These are phyloP conservation scores for Paelopatides confundens DNA, from an alignment of 53 echinoderm and acorn worm genomes.

Conservation along the genomic window DNA sequence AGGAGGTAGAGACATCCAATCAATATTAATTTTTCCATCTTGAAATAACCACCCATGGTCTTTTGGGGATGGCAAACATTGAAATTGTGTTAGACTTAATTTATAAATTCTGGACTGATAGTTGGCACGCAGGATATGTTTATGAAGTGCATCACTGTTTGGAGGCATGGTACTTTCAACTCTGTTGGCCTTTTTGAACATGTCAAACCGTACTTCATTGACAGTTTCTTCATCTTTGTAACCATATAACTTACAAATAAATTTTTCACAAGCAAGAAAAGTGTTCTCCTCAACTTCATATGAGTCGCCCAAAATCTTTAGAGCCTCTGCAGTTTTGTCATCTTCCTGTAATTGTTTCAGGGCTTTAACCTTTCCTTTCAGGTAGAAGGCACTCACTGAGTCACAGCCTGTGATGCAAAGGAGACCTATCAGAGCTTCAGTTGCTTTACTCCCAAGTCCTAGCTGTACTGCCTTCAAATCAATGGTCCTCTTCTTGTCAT, in stretches of 20 bases:
- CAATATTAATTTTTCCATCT: conserved; percentile 52
- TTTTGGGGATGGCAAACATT: neutral
- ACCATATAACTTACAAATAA: neutral
- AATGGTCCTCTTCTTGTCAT: conserved; percentile 56
- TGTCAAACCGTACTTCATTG: neutral
- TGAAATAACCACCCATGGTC: conserved; percentile 63
- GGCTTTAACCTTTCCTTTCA: conserved; percentile 65
- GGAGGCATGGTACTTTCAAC: conserved; percentile 1
- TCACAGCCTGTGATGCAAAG: conserved; percentile 75
- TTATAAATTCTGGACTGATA: conserved; percentile 18
- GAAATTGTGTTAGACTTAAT: neutral
- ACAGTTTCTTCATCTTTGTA: neutral
- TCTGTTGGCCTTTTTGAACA: conserved; percentile 27
- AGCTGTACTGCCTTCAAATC: conserved; percentile 23
- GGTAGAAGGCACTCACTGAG: conserved; percentile 59
- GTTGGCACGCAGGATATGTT: conserved; percentile 26
- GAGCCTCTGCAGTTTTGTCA: neutral
- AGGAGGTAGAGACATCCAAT: conserved; percentile 66
- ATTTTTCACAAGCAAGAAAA: neutral
- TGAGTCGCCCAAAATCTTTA: neutral
- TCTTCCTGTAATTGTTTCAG: conserved; percentile 28
- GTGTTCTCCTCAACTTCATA: neutral
- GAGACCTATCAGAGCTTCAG: conserved; percentile 51
- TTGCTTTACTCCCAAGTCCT: neutral
- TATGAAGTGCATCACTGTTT: neutral